A percentile compares a stretch with the other conserved stretches of the same genome.
phyloP scores from a whole-genome alignment of 2,797 vertebrate genomes.

The Tenualosa thibaudeaui region DNA sequence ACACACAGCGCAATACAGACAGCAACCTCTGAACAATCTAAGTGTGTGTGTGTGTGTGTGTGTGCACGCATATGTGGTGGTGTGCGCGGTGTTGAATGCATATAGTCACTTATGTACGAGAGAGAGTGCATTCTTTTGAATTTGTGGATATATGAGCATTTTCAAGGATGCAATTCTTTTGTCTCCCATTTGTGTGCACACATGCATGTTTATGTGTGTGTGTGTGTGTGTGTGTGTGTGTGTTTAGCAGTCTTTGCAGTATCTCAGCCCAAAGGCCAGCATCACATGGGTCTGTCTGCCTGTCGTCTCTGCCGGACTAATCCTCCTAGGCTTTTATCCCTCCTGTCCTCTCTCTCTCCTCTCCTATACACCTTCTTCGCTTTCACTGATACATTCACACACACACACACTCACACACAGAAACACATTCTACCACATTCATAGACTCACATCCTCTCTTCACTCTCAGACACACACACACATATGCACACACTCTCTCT shows the following conservation, averaged over 20 bases:
- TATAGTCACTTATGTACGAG: background rate
- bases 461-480: background rate
- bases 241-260: background rate
- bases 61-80: background rate
- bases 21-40: background rate
- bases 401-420: constrained; percentile 12
- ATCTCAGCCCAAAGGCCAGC: constrained; percentile 54
- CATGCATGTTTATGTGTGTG: background rate
- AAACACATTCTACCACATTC: background rate
- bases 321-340: constrained; percentile 70
- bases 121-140: background rate
- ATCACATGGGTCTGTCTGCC: constrained; percentile 45
- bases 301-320: constrained; percentile 69
- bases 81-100: background rate
- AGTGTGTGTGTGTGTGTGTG: background rate
- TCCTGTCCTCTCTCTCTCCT: constrained; percentile 60
- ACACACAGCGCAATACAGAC: background rate
- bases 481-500: background rate
- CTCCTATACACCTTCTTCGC: constrained; percentile 62
- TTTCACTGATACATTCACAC: background rate
- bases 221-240: background rate
- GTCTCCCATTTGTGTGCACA: background rate
- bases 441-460: background rate
- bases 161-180: background rate
- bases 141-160: background rate